phyloP scores from a whole-genome alignment of 37 sponge, comb jelly and placozoan species.

The Chondrilla cf. caribensis region DNA sequence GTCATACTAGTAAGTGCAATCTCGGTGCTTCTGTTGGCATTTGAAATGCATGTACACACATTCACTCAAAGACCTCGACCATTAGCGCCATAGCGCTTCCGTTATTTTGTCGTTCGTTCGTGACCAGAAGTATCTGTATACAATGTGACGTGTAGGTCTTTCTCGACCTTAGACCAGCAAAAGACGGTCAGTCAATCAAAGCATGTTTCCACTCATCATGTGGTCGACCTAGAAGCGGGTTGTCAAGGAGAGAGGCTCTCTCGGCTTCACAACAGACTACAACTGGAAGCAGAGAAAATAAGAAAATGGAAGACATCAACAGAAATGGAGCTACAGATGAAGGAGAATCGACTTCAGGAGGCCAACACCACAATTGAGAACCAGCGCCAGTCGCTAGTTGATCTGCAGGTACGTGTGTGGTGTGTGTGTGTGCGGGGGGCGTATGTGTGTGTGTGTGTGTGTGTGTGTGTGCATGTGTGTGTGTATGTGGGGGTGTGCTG shows the following conservation, averaged over 20 bases:
- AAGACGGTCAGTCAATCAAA: too few relatives aligned
- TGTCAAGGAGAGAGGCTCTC: slow-evolving; percentile 41
- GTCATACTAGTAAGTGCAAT: too few relatives aligned
- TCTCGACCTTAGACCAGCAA: too few relatives aligned
- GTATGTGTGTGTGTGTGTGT: slow-evolving; percentile 17
- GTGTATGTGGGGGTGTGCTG: neutral
- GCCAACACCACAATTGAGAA: slow-evolving; percentile 40
- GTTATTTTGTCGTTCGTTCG: too few relatives aligned
- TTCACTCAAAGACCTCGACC: too few relatives aligned
- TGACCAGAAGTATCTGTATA: too few relatives aligned
- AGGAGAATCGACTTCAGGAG: slow-evolving; percentile 56
- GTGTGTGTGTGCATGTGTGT: slow-evolving; percentile 13
- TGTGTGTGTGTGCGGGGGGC: neutral
- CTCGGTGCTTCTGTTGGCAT: too few relatives aligned
- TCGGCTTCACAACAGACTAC: slow-evolving; percentile 69
- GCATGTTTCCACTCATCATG: too few relatives aligned
- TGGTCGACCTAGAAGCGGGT: too few relatives aligned
- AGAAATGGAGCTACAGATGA: slow-evolving; percentile 80
- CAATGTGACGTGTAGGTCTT: too few relatives aligned
- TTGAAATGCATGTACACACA: too few relatives aligned
- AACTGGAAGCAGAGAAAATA: slow-evolving; percentile 93
- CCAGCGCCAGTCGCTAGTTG: slow-evolving; percentile 40
- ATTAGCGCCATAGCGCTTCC: too few relatives aligned
- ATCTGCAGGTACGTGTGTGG: slow-evolving; percentile 39
- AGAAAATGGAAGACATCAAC: slow-evolving; percentile 89